These are phyloP conservation scores for Rotaria socialis DNA, from an alignment of 2,888 invertebrate genomes.

Conservation along the genomic window DNA sequence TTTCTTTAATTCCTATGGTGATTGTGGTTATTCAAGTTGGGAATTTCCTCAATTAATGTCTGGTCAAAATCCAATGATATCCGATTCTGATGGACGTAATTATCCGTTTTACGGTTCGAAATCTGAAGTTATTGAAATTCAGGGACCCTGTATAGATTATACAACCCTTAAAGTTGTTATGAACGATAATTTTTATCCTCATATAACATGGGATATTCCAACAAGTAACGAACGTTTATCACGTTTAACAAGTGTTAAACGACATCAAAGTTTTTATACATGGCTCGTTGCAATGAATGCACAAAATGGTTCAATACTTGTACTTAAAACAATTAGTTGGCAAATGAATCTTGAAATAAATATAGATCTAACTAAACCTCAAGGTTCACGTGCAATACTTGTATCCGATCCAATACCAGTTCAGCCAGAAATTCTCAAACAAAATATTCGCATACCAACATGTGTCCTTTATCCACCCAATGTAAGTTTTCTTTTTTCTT, in stretches of 20 bases:
- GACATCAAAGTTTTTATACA: slow-evolving; percentile 59
- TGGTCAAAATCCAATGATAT: slow-evolving; percentile 57
- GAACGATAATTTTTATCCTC: slow-evolving; percentile 60
- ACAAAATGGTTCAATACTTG: slow-evolving; percentile 53
- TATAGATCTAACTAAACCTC: slow-evolving; percentile 53
- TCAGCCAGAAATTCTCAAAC: slow-evolving; percentile 52
- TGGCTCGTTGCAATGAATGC: slow-evolving; percentile 59
- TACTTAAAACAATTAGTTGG: slow-evolving; percentile 55
- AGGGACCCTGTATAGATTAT: slow-evolving; percentile 54
- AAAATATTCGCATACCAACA: slow-evolving; percentile 54
- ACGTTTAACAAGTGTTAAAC: slow-evolving; percentile 55
- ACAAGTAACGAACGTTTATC: slow-evolving; percentile 53
- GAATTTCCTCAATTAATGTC: slow-evolving; percentile 58
- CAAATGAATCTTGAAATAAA: slow-evolving; percentile 56
- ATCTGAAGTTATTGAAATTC: slow-evolving; percentile 55
- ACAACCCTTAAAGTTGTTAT: slow-evolving; percentile 55
- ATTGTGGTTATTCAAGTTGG: slow-evolving; percentile 59
- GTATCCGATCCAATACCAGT: slow-evolving; percentile 51
- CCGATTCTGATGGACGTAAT: slow-evolving; percentile 59
- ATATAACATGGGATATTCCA: slow-evolving; percentile 49
- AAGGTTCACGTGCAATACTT: slow-evolving; percentile 54
- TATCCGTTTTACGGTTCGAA: slow-evolving; percentile 59
- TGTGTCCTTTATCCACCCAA: slow-evolving; percentile 56
- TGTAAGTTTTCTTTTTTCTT: not conserved
- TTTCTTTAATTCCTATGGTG: slow-evolving; percentile 58